A percentile compares a stretch with the other conserved stretches of the same genome.
These are phyloP conservation scores for Perccottus glenii DNA, from an alignment of 2,113 vertebrate species.

Conservation along the genomic window DNA sequence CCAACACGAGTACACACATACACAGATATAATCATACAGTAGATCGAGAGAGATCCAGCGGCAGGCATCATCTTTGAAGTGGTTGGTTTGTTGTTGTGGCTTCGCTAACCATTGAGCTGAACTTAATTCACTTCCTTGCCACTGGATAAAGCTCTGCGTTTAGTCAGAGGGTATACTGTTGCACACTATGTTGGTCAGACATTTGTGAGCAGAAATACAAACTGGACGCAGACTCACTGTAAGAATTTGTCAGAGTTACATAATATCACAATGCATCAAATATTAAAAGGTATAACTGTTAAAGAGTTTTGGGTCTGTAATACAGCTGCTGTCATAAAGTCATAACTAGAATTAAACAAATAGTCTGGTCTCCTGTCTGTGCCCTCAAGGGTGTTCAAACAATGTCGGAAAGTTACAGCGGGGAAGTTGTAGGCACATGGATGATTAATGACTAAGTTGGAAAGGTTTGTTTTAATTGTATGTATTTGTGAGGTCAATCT, in stretches of 20 bases:
- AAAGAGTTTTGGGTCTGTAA: neutral
- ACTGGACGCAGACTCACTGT: slow-evolving; percentile 7
- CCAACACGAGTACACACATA: slow-evolving; percentile 26
- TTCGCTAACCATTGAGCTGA: slow-evolving; percentile 24
- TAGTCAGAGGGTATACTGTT: slow-evolving; percentile 5
- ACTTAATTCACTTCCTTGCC: slow-evolving; percentile 16
- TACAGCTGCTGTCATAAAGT: neutral
- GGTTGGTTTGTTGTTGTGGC: slow-evolving; percentile 27
- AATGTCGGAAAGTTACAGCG: neutral
- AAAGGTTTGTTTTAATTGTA: no score
- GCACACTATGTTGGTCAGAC: slow-evolving; percentile 21
- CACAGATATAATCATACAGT: slow-evolving; percentile 10
- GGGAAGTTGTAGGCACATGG: neutral
- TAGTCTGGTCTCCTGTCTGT: no score
- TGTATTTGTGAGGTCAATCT: neutral
- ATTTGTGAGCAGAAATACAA: neutral
- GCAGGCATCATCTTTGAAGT: slow-evolving; percentile 26
- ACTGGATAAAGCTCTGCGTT: slow-evolving; percentile 19
- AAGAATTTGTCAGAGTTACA: neutral
- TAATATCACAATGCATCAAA: neutral
- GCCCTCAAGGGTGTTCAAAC: no score
- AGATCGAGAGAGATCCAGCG: slow-evolving; percentile 8
- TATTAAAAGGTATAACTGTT: neutral
- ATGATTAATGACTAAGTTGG: neutral
- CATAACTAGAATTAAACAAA: no score